phyloP scores from a whole-genome alignment of 2,797 vertebrate species.

The Epinephelus awoara region DNA sequence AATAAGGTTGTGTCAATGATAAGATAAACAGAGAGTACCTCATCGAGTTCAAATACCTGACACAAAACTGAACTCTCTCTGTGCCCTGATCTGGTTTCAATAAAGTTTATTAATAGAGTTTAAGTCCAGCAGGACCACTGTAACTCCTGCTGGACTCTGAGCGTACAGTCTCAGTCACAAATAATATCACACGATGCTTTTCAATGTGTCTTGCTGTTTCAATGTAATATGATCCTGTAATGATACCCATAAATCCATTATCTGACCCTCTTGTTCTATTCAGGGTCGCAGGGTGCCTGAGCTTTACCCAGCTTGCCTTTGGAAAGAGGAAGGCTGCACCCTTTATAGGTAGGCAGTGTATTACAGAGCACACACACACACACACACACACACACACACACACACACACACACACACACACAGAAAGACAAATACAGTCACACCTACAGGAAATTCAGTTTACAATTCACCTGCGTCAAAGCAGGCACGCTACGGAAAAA shows the following conservation, averaged over 20 bases:
- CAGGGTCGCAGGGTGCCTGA: not conserved
- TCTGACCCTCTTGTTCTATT: not conserved
- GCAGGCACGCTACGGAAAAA: no score
- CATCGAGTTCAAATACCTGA: slow-evolving; percentile 12
- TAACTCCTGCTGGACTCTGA: slow-evolving; percentile 11
- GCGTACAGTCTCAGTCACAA: not conserved
- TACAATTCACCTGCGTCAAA: not conserved
- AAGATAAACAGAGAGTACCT: not conserved
- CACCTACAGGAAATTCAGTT: not conserved
- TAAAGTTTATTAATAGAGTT: slow-evolving; percentile 37
- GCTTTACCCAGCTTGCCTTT: not conserved
- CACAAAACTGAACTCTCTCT: not conserved
- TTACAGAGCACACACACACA: not conserved
- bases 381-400: not conserved
- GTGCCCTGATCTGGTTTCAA: slow-evolving; percentile 31
- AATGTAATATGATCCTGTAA: slow-evolving; percentile 12
- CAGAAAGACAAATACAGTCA: not conserved
- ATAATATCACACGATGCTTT: slow-evolving; percentile 13
- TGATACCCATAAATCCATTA: slow-evolving; percentile 7
- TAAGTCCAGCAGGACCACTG: not conserved
- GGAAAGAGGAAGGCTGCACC: not conserved
- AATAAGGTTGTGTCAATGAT: not conserved
- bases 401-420: not conserved
- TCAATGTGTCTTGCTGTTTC: not conserved
- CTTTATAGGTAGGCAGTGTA: not conserved